Base-by-base conservation (phyloP, 2,797 vertebrate genomes). In the Oreochromis mossambicus region DNA sequence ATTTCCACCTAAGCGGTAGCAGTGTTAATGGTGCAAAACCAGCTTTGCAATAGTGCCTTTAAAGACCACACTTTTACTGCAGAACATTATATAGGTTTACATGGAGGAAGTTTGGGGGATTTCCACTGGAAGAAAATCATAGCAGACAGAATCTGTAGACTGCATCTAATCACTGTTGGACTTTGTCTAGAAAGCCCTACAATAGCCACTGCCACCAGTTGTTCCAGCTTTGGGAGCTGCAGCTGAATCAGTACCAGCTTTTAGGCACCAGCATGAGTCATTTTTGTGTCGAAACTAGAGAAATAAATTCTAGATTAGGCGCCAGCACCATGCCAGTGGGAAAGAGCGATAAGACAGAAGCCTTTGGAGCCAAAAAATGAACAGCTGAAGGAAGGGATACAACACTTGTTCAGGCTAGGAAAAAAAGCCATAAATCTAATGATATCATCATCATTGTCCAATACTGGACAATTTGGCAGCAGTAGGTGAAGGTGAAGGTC, bases 371-470 rank as follows among this genome's bases (percentile, higher is more conserved):
- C 68, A 86, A 81, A 84, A 43, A 68, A 24, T 19, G 15, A 87
- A 88, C 89, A 93, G 88, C 84, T 92, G 88, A 86, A 81, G 41
- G 51, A 81, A 19, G 79, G 66, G 6, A 52, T 10, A 32, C 83
- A 83, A 85, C 55, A 85, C 19, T n/a, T 61, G 51, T 83, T 76
- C 21, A 52, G 41, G 36, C 43, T 19, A 56, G 50, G 8, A 7
- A 52, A 50, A 29, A 50, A 14, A 51, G 8, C 13, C 46, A 76
- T 89, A 81, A 89, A 91, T 92, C 81, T 85, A 73, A 82, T 36
- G 48, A 80, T 6, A 36, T 85, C 56, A 61, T 87, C 77, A 50
- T 55, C 56, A 38, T 51, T 68, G 43, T 88, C 79, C 84, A 79
- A 56, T 66, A 66, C 29, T 77, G 68, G 77, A 76, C 73, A 79